These are phyloP conservation scores for Cheilosia urbana DNA, from an alignment of 2,888 invertebrate species.

Conservation along the genomic window DNA sequence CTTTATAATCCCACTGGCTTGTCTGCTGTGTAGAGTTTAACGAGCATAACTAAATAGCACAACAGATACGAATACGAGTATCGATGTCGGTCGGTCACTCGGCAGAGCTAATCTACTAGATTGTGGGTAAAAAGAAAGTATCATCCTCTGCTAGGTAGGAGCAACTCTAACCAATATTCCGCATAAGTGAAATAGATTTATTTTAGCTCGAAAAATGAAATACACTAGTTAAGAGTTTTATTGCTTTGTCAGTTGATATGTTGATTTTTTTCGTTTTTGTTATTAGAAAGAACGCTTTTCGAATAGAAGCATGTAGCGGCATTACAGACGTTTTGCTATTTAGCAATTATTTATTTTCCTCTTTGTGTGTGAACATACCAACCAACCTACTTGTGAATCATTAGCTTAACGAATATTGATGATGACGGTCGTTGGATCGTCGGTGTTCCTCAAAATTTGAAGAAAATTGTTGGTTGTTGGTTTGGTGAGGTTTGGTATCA, in stretches of 20 bases:
- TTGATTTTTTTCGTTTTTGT: too few relatives aligned
- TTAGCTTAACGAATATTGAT: conserved; percentile 31
- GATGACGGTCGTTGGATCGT: neutral
- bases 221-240: neutral
- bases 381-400: neutral
- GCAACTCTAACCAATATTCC: neutral
- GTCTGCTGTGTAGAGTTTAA: conserved; percentile 3
- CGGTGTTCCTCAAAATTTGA: neutral
- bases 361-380: neutral
- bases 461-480: neutral
- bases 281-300: neutral
- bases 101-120: conserved; percentile 9
- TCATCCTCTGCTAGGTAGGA: neutral
- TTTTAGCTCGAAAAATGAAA: conserved; percentile 2
- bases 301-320: neutral
- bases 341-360: neutral
- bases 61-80: neutral
- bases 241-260: too few relatives aligned
- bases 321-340: neutral
- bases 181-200: neutral
- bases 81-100: neutral
- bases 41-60: conserved; percentile 25
- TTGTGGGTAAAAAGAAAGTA: conserved; percentile 28
- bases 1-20: neutral
- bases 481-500: neutral